Base-by-base conservation (phyloP, 2,113 vertebrate genomes). In the Ascaphus truei region DNA sequence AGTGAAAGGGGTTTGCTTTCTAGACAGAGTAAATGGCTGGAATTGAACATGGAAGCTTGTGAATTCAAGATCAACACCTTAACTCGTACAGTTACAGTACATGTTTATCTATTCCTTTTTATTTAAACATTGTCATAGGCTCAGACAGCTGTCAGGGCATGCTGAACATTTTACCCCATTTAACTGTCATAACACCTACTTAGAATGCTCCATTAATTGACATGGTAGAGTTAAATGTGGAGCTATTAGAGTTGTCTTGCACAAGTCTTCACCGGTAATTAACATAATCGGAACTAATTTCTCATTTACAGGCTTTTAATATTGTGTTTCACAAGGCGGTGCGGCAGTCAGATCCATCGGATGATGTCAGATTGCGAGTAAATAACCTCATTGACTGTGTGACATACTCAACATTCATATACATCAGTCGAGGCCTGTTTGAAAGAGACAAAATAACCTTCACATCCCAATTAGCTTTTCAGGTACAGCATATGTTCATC, bases 311-410 rank as follows among this genome's bases (percentile, higher is more conserved):
- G 87, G 89, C 88, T 43, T 92, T 93, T 75, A 88, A 91, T 7
- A 74, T 83, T 61, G 89, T 88, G 74, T 91, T 93, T 84, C 88
- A 91, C 81, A 94, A 88, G 48, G 87, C 86, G 2, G 82, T 84
- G 72, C 83, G 75, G 58, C 69, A 74, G 63, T 86, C 83, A 7
- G 89, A 92, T 62, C 73, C 71, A 27, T 87, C 81, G 37, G 72
- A 78, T 53, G 86, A 89, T 10, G 67, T 83, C 43, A 82, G 72
- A 68, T 79, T 64, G 64, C 80, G 85, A 25, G 87, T 92, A 8
- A 86, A 81, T 83, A 90, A 71, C 0, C 84, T 77, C 3, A 84
- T 87, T 1, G 75, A 88, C 80, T 63, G 78, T 10, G 53, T 90
- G 57, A 90, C 89, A 71, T 84, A 80, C 83, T 89, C 87, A 67